Evolutionary conservation across 2,113 vertebrate genomes (phyloP).

Genomic region (Probosciger aterrimus): DNA sequence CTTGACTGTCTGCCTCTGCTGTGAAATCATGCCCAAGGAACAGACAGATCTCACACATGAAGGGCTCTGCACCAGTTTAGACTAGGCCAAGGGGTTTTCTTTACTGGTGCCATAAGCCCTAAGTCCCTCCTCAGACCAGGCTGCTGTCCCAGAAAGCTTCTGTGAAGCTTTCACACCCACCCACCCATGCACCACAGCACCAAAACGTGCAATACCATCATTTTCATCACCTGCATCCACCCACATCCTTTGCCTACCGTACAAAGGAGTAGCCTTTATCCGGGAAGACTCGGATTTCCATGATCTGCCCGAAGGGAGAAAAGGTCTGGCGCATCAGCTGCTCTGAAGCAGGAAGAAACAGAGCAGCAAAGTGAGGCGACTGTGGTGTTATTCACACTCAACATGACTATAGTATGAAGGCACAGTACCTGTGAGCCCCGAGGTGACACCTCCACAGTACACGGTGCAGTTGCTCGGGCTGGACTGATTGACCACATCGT

Average conservation of each 20-base stretch:
- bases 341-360: conserved; percentile 73
- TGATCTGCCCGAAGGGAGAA: conserved; percentile 94
- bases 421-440: conserved; percentile 87
- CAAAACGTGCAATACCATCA: rapidly evolving
- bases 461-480: conserved; percentile 98
- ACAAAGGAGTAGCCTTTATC: conserved; percentile 99
- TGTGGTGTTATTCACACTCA: rapidly evolving
- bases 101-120: rapidly evolving
- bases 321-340: conserved; percentile 99
- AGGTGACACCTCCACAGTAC: conserved; percentile 94
- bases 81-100: not conserved
- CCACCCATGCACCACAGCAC: not conserved
- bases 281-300: conserved; percentile 97
- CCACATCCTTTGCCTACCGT: conserved; percentile 77
- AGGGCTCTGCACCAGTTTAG: not conserved
- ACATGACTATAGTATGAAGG: rapidly evolving
- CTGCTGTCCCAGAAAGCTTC: not conserved
- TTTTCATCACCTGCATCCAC: not conserved
- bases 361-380: not conserved
- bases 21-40: rapidly evolving
- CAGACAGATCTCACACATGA: rapidly evolving
- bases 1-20: rapidly evolving
- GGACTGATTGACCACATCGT: conserved; percentile 95
- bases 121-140: no score
- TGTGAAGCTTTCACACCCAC: not conserved